Percentiles rank a stretch among this genome's conserved stretches.
Evolutionary conservation across 2,888 invertebrate species (phyloP).

Genomic region (Sinelater perroti): DNA sequence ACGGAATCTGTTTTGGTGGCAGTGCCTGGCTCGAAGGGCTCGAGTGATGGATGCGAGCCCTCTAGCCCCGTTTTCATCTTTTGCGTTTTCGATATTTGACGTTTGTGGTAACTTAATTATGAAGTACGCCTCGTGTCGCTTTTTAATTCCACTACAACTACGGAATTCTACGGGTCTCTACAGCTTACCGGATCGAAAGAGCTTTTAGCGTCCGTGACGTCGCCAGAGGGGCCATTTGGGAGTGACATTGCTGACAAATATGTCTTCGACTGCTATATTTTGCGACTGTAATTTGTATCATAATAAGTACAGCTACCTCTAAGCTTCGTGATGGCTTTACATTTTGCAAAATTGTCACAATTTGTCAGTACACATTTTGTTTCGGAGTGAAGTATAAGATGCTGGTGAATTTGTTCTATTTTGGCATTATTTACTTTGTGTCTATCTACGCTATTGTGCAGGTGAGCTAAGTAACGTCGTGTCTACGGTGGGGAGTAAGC

Average conservation of each 20-base stretch:
- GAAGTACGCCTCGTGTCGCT: not conserved
- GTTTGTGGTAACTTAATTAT: slow-evolving; percentile 13
- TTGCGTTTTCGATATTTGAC: slow-evolving; percentile 22
- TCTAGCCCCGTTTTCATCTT: slow-evolving; percentile 23
- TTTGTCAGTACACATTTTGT: too few relatives aligned
- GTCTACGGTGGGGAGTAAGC: too few relatives aligned
- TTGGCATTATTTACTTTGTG: too few relatives aligned
- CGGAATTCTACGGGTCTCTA: slow-evolving; percentile 4
- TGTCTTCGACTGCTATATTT: too few relatives aligned
- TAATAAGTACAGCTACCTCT: too few relatives aligned
- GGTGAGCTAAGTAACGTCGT: too few relatives aligned
- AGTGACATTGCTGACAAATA: slow-evolving; percentile 36
- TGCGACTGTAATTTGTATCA: too few relatives aligned
- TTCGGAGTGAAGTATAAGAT: too few relatives aligned
- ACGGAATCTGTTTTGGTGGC: slow-evolving; percentile 35
- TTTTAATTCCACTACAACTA: slow-evolving; percentile 2
- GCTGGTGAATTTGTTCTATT: too few relatives aligned
- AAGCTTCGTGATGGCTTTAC: too few relatives aligned
- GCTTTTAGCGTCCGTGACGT: slow-evolving; percentile 25
- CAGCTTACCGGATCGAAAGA: slow-evolving; percentile 25
- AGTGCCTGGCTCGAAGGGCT: slow-evolving; percentile 36
- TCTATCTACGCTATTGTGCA: too few relatives aligned
- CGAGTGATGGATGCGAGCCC: slow-evolving; percentile 21
- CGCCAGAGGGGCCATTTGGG: slow-evolving; percentile 38
- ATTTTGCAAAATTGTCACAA: too few relatives aligned